phyloP scores from a whole-genome alignment of 1,140 invertebrate species.

The Venturia canescens region DNA sequence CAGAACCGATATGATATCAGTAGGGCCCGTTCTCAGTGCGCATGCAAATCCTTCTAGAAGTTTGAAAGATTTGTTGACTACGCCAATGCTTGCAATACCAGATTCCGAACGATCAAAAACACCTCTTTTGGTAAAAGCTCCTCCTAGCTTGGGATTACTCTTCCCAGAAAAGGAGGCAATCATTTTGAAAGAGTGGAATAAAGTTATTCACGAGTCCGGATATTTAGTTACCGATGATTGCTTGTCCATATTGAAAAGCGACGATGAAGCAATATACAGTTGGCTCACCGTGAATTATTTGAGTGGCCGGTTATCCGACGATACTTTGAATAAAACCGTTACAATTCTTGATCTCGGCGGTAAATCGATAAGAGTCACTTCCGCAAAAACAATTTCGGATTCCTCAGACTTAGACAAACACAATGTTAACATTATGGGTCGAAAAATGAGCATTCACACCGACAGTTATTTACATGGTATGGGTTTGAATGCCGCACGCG shows the following conservation, averaged over 20 bases:
- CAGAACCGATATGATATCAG: conserved; percentile 86
- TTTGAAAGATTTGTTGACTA: conserved; percentile 85
- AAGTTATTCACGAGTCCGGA: conserved; percentile 83
- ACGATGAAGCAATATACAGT: conserved; percentile 94
- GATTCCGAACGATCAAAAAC: conserved; percentile 83
- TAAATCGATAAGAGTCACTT: conserved; percentile 92
- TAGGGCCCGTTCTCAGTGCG: conserved; percentile 92
- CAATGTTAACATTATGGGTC: conserved; percentile 82
- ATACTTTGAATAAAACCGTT: conserved; percentile 79
- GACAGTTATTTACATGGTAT: conserved; percentile 94
- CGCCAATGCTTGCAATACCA: conserved; percentile 88
- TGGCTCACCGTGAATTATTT: conserved; percentile 97
- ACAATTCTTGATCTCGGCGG: conserved; percentile 96
- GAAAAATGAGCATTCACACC: conserved; percentile 86
- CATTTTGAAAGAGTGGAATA: conserved; percentile 84
- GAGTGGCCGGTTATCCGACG: conserved; percentile 79
- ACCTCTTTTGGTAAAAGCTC: conserved; percentile 90
- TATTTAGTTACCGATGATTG: conserved; percentile 86
- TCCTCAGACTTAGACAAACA: conserved; percentile 70
- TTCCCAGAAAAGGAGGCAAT: conserved; percentile 85
- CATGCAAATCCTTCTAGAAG: conserved; percentile 88
- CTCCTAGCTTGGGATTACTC: conserved; percentile 92
- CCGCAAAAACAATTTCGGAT: conserved; percentile 57
- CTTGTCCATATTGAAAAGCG: conserved; percentile 95
- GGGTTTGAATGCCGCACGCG: conserved; percentile 91